phyloP scores from a whole-genome alignment of 2,113 vertebrate species.

The Upupa epops region DNA sequence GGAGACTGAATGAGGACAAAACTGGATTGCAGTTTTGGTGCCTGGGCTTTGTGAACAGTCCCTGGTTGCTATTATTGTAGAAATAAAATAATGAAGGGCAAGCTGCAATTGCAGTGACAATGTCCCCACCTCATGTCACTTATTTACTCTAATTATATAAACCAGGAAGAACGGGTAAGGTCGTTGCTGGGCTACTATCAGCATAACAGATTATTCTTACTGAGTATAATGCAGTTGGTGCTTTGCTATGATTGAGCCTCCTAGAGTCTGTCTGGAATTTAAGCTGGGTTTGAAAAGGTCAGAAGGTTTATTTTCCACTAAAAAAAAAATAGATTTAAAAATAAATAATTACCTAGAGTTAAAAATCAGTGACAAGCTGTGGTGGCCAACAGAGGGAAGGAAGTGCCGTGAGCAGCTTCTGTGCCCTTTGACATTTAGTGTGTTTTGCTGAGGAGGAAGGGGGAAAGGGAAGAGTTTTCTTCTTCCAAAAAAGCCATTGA shows the following conservation, averaged over 20 bases:
- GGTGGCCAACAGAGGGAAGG: neutral
- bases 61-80: neutral
- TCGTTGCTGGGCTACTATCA: conserved; percentile 59
- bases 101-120: neutral
- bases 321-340: neutral
- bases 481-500: neutral
- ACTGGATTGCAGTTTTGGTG: neutral
- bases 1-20: neutral
- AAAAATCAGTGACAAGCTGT: neutral
- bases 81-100: neutral
- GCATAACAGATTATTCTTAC: conserved; percentile 1
- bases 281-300: conserved; percentile 1
- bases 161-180: conserved; percentile 44
- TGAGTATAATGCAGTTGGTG: neutral
- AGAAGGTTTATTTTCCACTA: neutral
- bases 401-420: neutral
- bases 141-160: conserved; percentile 43
- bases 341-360: neutral
- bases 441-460: neutral
- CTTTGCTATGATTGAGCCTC: neutral
- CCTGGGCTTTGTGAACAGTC: neutral
- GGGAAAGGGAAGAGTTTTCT: neutral
- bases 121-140: conserved; percentile 24
- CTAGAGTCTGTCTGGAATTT: conserved; percentile 7
- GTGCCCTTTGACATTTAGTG: neutral